Conservation (phyloP, 2,797 vertebrate species). For the Hemibagrus guttatus region DNA sequence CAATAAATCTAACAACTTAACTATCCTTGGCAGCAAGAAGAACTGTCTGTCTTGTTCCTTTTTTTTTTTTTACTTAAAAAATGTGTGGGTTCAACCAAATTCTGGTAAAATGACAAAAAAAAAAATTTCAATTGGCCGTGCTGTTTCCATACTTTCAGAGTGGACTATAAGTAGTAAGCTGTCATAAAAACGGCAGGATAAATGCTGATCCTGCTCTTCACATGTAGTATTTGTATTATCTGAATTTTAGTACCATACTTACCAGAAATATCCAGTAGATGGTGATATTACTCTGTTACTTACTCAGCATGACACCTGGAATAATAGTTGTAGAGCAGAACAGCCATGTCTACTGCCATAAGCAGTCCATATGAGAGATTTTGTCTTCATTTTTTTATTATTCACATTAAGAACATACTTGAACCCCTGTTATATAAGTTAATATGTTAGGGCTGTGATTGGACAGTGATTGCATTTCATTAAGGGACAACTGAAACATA, state of each 20-base stretch:
- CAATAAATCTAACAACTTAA: background rate
- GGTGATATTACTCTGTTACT: constrained; percentile 9
- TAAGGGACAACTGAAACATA: no score
- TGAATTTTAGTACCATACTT: background rate
- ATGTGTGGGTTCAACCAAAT: background rate
- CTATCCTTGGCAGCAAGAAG: background rate
- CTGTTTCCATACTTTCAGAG: background rate
- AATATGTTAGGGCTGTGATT: no score
- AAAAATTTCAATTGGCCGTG: background rate
- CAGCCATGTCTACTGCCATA: background rate
- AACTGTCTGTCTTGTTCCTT: background rate
- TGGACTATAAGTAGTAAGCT: background rate
- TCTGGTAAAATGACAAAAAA: background rate
- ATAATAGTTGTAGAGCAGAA: background rate
- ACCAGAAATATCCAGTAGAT: constrained; percentile 12
- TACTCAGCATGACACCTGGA: background rate
- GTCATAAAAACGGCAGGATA: background rate
- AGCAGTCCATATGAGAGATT: background rate
- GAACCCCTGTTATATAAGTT: no score
- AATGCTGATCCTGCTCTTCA: background rate
- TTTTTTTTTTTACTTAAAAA: background rate
- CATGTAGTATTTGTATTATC: background rate
- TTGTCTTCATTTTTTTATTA: no score
- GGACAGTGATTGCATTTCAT: no score
- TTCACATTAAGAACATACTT: background rate